Evolutionary conservation across 2,113 vertebrate species (phyloP).

Genomic region (Macquaria australasica): DNA sequence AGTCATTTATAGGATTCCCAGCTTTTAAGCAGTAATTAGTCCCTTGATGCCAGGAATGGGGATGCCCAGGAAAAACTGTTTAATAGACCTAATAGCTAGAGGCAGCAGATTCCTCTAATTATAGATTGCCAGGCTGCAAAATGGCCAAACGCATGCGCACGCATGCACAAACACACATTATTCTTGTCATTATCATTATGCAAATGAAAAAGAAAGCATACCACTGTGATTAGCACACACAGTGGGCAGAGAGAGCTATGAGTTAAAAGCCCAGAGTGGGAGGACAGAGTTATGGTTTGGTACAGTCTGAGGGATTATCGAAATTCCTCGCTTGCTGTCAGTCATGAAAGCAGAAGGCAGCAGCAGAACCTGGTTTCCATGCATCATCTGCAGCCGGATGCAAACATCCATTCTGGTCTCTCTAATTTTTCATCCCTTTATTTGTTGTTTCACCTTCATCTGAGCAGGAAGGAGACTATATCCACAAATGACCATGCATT

Average conservation of each 20-base stretch:
- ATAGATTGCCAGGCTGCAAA: slow-evolving; percentile 1
- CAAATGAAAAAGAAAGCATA: slow-evolving; percentile 32
- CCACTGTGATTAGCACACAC: slow-evolving; percentile 37
- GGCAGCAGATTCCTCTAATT: slow-evolving; percentile 36
- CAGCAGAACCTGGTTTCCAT: neutral
- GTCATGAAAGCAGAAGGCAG: slow-evolving; percentile 25
- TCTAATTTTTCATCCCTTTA: neutral
- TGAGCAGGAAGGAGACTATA: neutral
- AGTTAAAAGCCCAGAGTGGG: slow-evolving; percentile 47
- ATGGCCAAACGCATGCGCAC: neutral
- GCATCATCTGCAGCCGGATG: neutral
- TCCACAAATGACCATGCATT: slow-evolving; percentile 30
- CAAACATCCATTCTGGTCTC: neutral
- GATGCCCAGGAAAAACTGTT: slow-evolving; percentile 7
- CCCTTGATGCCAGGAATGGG: neutral
- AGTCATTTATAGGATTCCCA: slow-evolving; percentile 22
- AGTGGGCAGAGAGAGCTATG: slow-evolving; percentile 29
- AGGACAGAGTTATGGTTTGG: slow-evolving; percentile 44
- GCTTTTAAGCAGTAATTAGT: slow-evolving; percentile 21
- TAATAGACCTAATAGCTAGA: neutral
- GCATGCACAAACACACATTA: neutral
- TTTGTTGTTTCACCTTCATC: slow-evolving; percentile 32
- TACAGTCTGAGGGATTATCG: slow-evolving; percentile 46
- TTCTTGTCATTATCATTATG: slow-evolving; percentile 46
- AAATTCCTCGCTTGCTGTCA: slow-evolving; percentile 43